Conservation (phyloP, 2,888 invertebrate species). For the Thereva nobilitata region DNA sequence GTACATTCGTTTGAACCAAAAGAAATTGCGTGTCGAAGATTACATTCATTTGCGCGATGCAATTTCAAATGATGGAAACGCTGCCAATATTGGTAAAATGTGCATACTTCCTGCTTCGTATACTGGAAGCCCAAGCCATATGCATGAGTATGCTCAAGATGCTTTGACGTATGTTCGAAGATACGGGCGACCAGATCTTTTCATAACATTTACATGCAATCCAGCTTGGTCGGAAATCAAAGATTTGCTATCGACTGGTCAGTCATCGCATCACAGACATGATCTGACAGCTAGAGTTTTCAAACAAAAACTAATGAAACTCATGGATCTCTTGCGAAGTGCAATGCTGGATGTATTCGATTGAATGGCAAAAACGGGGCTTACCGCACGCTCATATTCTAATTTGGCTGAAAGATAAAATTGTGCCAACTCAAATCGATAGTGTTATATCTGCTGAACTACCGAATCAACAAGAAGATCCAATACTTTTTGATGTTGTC, state of each 20-base stretch:
- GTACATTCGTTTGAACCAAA: conserved; percentile 49
- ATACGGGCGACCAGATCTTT: conserved; percentile 40
- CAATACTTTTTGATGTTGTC: conserved; percentile 45
- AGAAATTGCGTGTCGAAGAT: conserved; percentile 46
- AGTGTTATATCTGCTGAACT: conserved; percentile 46
- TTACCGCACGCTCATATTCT: conserved; percentile 50
- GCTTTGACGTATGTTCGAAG: conserved; percentile 28
- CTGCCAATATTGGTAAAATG: conserved; percentile 38
- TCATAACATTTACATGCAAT: conserved; percentile 37
- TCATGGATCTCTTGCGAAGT: conserved; percentile 41
- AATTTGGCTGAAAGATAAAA: conserved; percentile 49
- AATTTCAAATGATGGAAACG: conserved; percentile 45
- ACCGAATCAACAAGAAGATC: conserved; percentile 42
- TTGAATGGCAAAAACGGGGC: conserved; percentile 51
- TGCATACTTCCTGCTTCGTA: conserved; percentile 41
- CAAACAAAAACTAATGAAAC: conserved; percentile 40
- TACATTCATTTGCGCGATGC: conserved; percentile 52
- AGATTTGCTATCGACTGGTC: conserved; percentile 24
- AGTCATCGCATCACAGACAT: conserved; percentile 20
- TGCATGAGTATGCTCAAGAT: conserved; percentile 43
- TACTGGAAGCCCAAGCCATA: conserved; percentile 42
- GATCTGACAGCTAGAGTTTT: conserved; percentile 42
- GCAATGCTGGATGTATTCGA: conserved; percentile 46
- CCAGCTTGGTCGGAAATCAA: conserved; percentile 20
- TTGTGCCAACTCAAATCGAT: conserved; percentile 49